phyloP scores from a whole-genome alignment of 2,888 invertebrate genomes.

The Antheraea yamamai region DNA sequence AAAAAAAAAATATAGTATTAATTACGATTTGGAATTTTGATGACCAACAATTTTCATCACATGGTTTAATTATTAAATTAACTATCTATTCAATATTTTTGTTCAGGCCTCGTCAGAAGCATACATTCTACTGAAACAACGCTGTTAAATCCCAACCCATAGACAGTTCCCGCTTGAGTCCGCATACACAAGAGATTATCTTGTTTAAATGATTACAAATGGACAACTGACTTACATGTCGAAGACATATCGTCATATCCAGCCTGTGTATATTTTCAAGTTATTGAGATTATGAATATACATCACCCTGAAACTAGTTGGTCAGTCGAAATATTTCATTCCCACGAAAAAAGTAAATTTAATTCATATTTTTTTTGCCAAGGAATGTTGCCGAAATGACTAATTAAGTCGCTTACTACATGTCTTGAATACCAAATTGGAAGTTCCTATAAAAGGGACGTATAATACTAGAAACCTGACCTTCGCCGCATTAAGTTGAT shows the following conservation, averaged over 20 bases:
- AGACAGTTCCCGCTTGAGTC: too few relatives aligned
- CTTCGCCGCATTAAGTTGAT: background rate
- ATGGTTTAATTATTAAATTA: background rate
- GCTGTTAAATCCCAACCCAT: too few relatives aligned
- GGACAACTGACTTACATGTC: too few relatives aligned
- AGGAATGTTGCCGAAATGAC: background rate
- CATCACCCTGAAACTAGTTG: background rate
- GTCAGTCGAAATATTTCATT: background rate
- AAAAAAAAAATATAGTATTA: too few relatives aligned
- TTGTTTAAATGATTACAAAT: too few relatives aligned
- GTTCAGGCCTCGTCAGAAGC: background rate
- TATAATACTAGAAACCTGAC: constrained; percentile 18
- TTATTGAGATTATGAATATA: too few relatives aligned
- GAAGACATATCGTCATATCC: too few relatives aligned
- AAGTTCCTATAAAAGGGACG: background rate
- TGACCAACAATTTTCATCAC: background rate
- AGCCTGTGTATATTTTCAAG: too few relatives aligned
- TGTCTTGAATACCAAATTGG: constrained; percentile 1
- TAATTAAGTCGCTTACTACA: constrained; percentile 11
- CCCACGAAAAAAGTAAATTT: background rate
- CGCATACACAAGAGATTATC: too few relatives aligned
- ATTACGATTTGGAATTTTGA: too few relatives aligned
- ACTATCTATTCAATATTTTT: background rate
- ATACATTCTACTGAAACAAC: too few relatives aligned
- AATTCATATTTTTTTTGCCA: constrained; percentile 3